Evolutionary conservation across 2,797 vertebrate species (phyloP), one percentile per base, ranked within the genome.

Genomic region (Knipowitschia caucasica): DNA sequence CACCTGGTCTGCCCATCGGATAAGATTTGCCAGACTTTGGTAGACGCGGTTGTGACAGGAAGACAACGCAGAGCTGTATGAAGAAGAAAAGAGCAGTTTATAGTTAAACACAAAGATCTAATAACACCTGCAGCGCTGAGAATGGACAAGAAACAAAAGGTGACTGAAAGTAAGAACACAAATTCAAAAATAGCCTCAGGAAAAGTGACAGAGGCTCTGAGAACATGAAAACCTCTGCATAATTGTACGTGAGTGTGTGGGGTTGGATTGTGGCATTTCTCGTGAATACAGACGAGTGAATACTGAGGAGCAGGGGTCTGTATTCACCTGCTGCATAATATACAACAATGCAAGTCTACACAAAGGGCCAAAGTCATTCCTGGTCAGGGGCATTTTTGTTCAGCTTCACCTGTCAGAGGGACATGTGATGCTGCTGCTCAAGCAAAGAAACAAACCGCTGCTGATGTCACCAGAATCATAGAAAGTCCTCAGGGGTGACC

Each of bases 1-100:
- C 72, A 99, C 95, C 76, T 95, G 94, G 66, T 99, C 97, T 1
- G 97, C 95, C 97, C 97, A 99, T 47, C 94, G 94, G 49, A 99
- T 98, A 4, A 99, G 93, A 75, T 98, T 98, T 68, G 94, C 97
- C 54, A 99, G 90, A 67, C 96, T 99, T 86, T 99, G 96, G 83
- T 96, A 98, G 18, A 99, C 95, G 0, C 95, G 92, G 81, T 92
- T 97, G 18, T 96, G 93, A 87, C 97, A 99, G 63, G 97, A 99
- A 0, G 94, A 94, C 73, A 99, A 87, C 11, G 96, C 97, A 4
- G 95, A 94, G 67, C 97, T 99, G 72, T 21, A 30, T 14, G 56
- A 23, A 36, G 12, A 12, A 7, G 18, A 2, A 7, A 1, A 64
- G 10, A 56, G 26, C 0, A 39, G 29, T 21, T 20, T 18, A 33